A percentile compares a stretch with the other conserved stretches of the same genome.
phyloP scores from a whole-genome alignment of 1,140 invertebrate genomes.

The Drosophila pachea region DNA sequence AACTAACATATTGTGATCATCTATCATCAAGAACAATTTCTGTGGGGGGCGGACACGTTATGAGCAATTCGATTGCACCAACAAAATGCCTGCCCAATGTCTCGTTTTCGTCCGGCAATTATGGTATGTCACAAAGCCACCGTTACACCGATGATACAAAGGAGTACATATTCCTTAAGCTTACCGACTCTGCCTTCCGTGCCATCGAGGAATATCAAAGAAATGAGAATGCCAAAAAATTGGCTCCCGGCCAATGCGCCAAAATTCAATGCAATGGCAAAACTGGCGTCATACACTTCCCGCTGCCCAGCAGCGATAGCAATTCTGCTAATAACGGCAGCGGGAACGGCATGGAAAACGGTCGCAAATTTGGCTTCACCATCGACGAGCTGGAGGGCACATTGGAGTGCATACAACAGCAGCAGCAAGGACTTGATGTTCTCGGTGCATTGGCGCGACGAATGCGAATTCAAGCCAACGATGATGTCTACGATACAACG shows the following conservation, averaged over 20 bases:
- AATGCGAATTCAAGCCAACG: conserved; percentile 94
- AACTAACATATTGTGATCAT: conserved; percentile 34
- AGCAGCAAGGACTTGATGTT: conserved; percentile 84
- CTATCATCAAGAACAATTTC: conserved; percentile 26
- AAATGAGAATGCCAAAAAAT: conserved; percentile 81
- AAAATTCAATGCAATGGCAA: conserved; percentile 73
- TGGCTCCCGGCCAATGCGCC: conserved; percentile 82
- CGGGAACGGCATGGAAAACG: conserved; percentile 35
- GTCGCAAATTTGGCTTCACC: conserved; percentile 75
- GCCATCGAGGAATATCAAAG: conserved; percentile 93
- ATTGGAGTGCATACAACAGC: conserved; percentile 93
- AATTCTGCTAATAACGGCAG: conserved; percentile 38
- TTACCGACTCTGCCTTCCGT: conserved; percentile 94
- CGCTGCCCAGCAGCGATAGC: conserved; percentile 48
- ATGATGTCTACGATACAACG: conserved; percentile 95
- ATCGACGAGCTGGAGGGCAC: conserved; percentile 80
- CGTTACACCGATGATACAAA: conserved; percentile 89
- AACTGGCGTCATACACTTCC: conserved; percentile 77
- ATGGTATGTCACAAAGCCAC: conserved; percentile 93
- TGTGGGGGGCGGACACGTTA: conserved; percentile 69
- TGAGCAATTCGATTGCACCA: conserved; percentile 80
- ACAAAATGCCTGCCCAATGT: conserved; percentile 93
- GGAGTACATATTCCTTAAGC: conserved; percentile 94
- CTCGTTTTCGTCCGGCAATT: conserved; percentile 88
- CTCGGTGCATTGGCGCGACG: conserved; percentile 90